Percentiles rank a stretch among this genome's conserved stretches.
Evolutionary conservation across 2,888 invertebrate species (phyloP).

Genomic region (Sarcophaga caerulescens): DNA sequence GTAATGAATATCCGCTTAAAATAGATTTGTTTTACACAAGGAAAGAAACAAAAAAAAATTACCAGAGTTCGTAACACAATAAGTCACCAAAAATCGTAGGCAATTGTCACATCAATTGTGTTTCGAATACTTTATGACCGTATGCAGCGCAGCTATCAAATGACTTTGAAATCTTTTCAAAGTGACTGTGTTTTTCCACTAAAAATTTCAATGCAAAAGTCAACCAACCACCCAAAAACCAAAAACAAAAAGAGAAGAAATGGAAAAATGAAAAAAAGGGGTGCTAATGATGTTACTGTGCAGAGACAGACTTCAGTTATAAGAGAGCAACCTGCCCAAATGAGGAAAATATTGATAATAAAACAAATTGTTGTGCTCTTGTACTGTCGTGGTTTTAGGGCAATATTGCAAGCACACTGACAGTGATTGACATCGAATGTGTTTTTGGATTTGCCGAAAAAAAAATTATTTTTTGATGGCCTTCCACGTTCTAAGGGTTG

Average conservation of each 20-base stretch:
- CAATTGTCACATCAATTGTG: constrained; percentile 52
- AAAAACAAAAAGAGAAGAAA: neutral
- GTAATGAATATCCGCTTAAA: constrained; percentile 79
- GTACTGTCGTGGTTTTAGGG: neutral
- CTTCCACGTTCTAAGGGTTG: neutral
- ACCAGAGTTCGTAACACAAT: neutral
- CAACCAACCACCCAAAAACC: neutral
- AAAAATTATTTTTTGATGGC: neutral
- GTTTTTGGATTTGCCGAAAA: constrained; percentile 16
- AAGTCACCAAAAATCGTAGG: constrained; percentile 41
- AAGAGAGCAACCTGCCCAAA: constrained; percentile 38
- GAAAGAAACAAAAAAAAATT: neutral
- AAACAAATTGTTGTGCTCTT: constrained; percentile 12
- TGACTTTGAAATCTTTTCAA: constrained; percentile 46
- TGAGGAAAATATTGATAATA: constrained; percentile 21
- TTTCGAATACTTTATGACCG: neutral
- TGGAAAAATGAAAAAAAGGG: constrained; percentile 12
- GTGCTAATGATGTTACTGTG: constrained; percentile 7
- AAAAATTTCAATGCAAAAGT: constrained; percentile 10
- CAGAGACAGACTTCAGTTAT: neutral
- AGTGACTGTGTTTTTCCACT: neutral
- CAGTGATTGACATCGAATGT: constrained; percentile 62
- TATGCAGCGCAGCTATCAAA: constrained; percentile 39
- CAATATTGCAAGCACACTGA: constrained; percentile 36
- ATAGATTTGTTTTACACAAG: constrained; percentile 41